Evolutionary conservation across 2,888 invertebrate species (phyloP).

Genomic region (Aphidius colemani): DNA sequence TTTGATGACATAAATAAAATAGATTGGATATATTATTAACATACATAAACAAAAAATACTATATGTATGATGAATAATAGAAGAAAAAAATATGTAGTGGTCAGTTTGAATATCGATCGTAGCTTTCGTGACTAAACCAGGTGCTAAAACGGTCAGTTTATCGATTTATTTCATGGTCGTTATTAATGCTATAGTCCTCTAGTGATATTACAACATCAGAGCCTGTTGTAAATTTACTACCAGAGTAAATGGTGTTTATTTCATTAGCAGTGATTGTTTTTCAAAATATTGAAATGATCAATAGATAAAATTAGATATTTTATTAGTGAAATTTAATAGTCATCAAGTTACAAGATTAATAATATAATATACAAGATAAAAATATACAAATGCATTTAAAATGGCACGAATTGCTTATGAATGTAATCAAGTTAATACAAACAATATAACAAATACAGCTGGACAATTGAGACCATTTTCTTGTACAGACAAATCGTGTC

Average conservation of each 20-base stretch:
- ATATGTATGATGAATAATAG: slow-evolving; percentile 8
- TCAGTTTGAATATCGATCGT: neutral
- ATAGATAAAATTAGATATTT: neutral
- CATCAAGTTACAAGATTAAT: neutral
- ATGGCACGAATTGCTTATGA: slow-evolving; percentile 50
- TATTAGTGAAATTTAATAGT: neutral
- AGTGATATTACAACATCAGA: too few species aligned
- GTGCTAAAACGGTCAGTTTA: too few species aligned
- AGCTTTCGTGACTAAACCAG: too few species aligned
- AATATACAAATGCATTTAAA: slow-evolving; percentile 1
- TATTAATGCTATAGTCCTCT: too few species aligned
- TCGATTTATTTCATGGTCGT: too few species aligned
- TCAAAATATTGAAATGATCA: too few species aligned
- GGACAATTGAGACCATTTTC: slow-evolving; percentile 39
- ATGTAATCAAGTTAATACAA: slow-evolving; percentile 44
- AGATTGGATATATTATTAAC: too few species aligned
- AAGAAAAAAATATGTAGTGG: neutral
- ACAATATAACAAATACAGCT: slow-evolving; percentile 34
- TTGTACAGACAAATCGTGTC: slow-evolving; percentile 48
- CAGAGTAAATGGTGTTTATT: too few species aligned
- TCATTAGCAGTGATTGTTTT: too few species aligned
- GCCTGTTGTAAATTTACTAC: too few species aligned
- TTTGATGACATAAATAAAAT: too few species aligned
- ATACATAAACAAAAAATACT: too few species aligned
- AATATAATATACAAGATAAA: slow-evolving; percentile 13